Percentiles rank a stretch among this genome's conserved stretches.
phyloP scores from a whole-genome alignment of 1,140 invertebrate genomes.

The Caenorhabditis remanei region DNA sequence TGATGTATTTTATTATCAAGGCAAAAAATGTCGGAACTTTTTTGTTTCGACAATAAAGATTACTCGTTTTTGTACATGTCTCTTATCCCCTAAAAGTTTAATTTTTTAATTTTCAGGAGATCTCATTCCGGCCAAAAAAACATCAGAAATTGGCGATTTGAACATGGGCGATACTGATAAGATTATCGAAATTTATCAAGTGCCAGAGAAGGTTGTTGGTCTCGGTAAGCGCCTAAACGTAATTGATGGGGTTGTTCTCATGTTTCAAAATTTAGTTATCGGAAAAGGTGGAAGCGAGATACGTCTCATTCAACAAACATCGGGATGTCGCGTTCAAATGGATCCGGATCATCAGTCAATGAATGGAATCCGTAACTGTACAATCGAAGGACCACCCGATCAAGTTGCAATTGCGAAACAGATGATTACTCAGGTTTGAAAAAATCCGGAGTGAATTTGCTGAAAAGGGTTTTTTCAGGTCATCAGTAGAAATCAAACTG shows the following conservation, averaged over 20 bases:
- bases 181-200: slow-evolving; percentile 22
- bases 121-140: slow-evolving; percentile 30
- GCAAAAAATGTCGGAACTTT: too few species aligned
- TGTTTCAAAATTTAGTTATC: slow-evolving; percentile 19
- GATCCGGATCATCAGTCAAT: slow-evolving; percentile 79
- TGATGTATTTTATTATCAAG: too few species aligned
- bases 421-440: slow-evolving; percentile 80
- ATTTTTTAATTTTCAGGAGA: slow-evolving; percentile 1
- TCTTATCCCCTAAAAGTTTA: too few species aligned
- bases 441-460: slow-evolving; percentile 73
- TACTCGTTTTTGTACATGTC: too few species aligned
- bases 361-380: slow-evolving; percentile 84
- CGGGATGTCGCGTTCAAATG: slow-evolving; percentile 97
- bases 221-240: background rate
- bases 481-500: slow-evolving; percentile 10
- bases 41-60: too few species aligned
- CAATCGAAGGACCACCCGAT: slow-evolving; percentile 80
- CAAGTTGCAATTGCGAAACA: slow-evolving; percentile 84
- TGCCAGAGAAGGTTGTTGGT: slow-evolving; percentile 31
- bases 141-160: slow-evolving; percentile 40
- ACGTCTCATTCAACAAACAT: slow-evolving; percentile 91
- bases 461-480: slow-evolving; percentile 10
- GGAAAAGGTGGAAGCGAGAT: slow-evolving; percentile 91
- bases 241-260: background rate
- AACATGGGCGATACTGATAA: slow-evolving; percentile 24